Percentiles rank a stretch among this genome's conserved stretches.
phyloP scores from a whole-genome alignment of 2,888 invertebrate genomes.

The Dromius quadrimaculatus region DNA sequence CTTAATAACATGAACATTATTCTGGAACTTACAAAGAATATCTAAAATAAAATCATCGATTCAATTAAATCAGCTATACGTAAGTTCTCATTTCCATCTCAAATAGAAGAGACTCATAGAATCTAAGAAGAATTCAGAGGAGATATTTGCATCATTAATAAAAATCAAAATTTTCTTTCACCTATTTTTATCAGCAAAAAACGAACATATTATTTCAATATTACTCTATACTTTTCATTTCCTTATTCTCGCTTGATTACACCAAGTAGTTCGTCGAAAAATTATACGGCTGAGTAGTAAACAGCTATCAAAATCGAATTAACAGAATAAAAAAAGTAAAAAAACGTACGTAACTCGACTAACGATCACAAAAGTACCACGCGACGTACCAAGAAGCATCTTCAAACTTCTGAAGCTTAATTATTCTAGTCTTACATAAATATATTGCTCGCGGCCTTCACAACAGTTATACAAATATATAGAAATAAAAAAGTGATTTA shows the following conservation, averaged over 20 bases:
- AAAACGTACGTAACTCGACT: slow-evolving; percentile 6
- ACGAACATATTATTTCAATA: too few relatives aligned
- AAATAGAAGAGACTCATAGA: too few relatives aligned
- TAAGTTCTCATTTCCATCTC: too few relatives aligned
- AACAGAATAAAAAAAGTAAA: slow-evolving; percentile 31
- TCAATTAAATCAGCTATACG: too few relatives aligned
- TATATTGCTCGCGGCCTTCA: neutral
- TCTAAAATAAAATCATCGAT: too few relatives aligned
- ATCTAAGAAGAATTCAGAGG: too few relatives aligned
- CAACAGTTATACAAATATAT: neutral
- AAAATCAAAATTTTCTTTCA: too few relatives aligned
- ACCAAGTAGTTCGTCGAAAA: slow-evolving; percentile 30
- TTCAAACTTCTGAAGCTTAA: neutral
- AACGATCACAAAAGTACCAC: neutral
- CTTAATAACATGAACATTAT: too few relatives aligned
- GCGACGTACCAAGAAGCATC: neutral
- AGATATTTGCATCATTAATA: too few relatives aligned
- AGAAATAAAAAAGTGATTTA: too few relatives aligned
- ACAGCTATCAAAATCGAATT: slow-evolving; percentile 47
- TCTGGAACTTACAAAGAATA: too few relatives aligned
- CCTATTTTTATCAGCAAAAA: too few relatives aligned
- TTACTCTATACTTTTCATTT: neutral
- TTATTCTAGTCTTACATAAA: neutral
- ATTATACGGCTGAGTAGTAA: slow-evolving; percentile 42
- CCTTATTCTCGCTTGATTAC: neutral